Conservation (phyloP, 2,797 vertebrate genomes). For the Microcaecilia unicolor region DNA sequence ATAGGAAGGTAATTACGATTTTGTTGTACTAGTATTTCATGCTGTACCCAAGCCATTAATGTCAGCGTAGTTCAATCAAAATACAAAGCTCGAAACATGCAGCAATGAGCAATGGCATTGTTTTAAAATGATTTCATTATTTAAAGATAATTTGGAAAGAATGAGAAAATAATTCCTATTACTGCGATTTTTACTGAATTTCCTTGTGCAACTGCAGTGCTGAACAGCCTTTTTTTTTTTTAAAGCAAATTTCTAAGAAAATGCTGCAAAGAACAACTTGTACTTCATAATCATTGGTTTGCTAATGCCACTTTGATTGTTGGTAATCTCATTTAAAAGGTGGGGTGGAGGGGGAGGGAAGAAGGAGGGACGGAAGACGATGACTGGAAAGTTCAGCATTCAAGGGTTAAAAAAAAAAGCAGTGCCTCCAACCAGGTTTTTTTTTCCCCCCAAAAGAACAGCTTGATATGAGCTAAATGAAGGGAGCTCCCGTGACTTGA, state of each 20-base stretch:
- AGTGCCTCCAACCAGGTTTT: conserved; percentile 50
- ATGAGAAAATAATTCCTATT: conserved; percentile 16
- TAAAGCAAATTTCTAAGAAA: conserved; percentile 13
- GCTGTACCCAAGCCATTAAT: conserved; percentile 34
- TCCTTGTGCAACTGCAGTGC: conserved; percentile 16
- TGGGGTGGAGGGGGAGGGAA: conserved; percentile 25
- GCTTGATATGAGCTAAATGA: conserved; percentile 56
- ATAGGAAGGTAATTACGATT: conserved; percentile 52
- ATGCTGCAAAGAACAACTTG: conserved; percentile 33
- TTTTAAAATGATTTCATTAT: conserved; percentile 30
- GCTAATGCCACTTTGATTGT: conserved; percentile 25
- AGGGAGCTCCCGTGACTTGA: conserved; percentile 53
- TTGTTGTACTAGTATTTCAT: conserved; percentile 42
- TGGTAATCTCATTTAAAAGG: conserved; percentile 28
- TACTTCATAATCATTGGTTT: conserved; percentile 31
- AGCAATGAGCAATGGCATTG: conserved; percentile 15
- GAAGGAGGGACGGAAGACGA: no score
- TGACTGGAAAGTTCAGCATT: conserved; percentile 34
- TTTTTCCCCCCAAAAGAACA: conserved; percentile 61
- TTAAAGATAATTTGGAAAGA: conserved; percentile 21
- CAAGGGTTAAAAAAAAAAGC: conserved; percentile 56
- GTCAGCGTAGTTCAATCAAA: conserved; percentile 32
- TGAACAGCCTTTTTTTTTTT: conserved; percentile 20
- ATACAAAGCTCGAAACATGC: conserved; percentile 27
- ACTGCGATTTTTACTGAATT: conserved; percentile 33